These are phyloP conservation scores for Dicycla oo DNA, from an alignment of 2,888 invertebrate genomes.

Conservation along the genomic window DNA sequence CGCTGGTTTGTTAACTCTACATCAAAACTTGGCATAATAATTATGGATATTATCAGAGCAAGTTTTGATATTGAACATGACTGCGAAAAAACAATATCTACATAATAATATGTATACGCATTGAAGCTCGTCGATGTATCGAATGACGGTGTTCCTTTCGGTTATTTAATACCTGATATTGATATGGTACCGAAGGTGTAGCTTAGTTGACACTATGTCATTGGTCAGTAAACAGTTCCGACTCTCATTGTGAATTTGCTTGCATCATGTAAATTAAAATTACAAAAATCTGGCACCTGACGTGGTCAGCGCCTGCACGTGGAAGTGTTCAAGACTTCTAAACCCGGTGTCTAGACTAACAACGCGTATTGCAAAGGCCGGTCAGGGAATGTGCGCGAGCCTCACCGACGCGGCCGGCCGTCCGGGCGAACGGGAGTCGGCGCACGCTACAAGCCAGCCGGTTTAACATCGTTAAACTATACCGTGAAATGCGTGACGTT, in stretches of 20 bases:
- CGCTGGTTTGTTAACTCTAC: slow-evolving; percentile 31
- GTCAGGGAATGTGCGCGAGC: slow-evolving; percentile 73
- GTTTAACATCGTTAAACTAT: slow-evolving; percentile 70
- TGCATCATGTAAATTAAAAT: background rate
- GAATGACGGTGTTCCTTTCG: slow-evolving; percentile 70
- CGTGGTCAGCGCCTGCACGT: slow-evolving; percentile 66
- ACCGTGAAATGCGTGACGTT: slow-evolving; percentile 68
- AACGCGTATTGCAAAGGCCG: slow-evolving; percentile 70
- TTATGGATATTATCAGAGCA: slow-evolving; percentile 25
- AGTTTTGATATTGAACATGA: slow-evolving; percentile 40
- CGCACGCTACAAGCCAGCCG: slow-evolving; percentile 73
- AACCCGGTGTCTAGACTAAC: slow-evolving; percentile 73
- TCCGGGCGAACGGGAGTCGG: slow-evolving; percentile 73
- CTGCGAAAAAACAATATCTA: slow-evolving; percentile 41
- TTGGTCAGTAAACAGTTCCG: slow-evolving; percentile 28
- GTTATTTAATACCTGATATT: slow-evolving; percentile 71
- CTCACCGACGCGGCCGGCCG: slow-evolving; percentile 75
- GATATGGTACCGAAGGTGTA: slow-evolving; percentile 54
- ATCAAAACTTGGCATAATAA: slow-evolving; percentile 48
- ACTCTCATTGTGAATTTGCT: background rate
- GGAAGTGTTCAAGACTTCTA: slow-evolving; percentile 74
- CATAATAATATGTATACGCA: slow-evolving; percentile 60
- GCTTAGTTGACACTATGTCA: slow-evolving; percentile 34
- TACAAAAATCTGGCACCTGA: slow-evolving; percentile 71
- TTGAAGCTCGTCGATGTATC: slow-evolving; percentile 71